Evolutionary conservation across 2,888 invertebrate species (phyloP).

Genomic region (Sesamia inferens): DNA sequence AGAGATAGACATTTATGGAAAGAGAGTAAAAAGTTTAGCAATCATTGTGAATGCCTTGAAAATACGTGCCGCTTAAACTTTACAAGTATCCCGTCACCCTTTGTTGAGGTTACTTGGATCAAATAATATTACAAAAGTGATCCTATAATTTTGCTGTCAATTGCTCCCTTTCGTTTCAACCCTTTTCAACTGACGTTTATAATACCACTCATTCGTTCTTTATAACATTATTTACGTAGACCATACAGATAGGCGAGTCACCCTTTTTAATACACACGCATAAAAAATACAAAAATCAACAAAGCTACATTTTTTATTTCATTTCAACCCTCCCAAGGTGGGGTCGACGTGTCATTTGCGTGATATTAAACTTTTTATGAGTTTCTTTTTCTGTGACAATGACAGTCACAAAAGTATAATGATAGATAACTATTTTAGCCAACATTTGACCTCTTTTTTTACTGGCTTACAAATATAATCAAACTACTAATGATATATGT

Average conservation of each 20-base stretch:
- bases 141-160: slow-evolving; percentile 9
- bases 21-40: slow-evolving; percentile 50
- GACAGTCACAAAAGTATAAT: slow-evolving; percentile 63
- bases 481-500: slow-evolving; percentile 35
- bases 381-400: slow-evolving; percentile 57
- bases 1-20: slow-evolving; percentile 53
- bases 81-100: slow-evolving; percentile 5
- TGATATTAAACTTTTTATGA: slow-evolving; percentile 64
- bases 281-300: slow-evolving; percentile 54
- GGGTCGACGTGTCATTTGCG: slow-evolving; percentile 57
- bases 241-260: slow-evolving; percentile 42
- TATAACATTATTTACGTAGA: slow-evolving; percentile 42
- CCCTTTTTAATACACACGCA: slow-evolving; percentile 47
- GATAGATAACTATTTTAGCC: slow-evolving; percentile 56
- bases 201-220: slow-evolving; percentile 35
- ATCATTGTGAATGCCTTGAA: slow-evolving; percentile 45
- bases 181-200: slow-evolving; percentile 18
- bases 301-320: slow-evolving; percentile 59
- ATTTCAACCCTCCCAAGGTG: slow-evolving; percentile 59
- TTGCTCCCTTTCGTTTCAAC: slow-evolving; percentile 14
- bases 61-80: slow-evolving; percentile 32
- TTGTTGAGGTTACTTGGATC: slow-evolving; percentile 10
- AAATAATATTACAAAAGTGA: slow-evolving; percentile 10
- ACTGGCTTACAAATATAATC: slow-evolving; percentile 42
- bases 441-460: slow-evolving; percentile 54